phyloP scores from a whole-genome alignment of 2,113 vertebrate genomes.

The Menidia beryllina region DNA sequence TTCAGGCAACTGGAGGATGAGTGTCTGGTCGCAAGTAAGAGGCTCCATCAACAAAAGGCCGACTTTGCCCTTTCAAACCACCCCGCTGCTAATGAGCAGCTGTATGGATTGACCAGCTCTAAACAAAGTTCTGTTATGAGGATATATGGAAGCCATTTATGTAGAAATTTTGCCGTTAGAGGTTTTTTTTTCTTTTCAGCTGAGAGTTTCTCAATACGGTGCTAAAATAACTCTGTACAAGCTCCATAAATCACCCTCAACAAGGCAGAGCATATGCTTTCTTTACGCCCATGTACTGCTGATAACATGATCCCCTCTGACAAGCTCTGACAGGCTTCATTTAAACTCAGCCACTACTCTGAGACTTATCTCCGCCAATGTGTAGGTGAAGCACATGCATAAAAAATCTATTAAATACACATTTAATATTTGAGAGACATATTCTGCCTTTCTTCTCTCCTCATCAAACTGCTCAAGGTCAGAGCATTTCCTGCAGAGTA shows the following conservation, averaged over 20 bases:
- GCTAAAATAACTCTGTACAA: constrained; percentile 34
- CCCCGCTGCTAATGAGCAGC: constrained; percentile 62
- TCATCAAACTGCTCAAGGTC: constrained; percentile 14
- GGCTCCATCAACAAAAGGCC: constrained; percentile 40
- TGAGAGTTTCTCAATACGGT: constrained; percentile 16
- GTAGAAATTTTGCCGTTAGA: constrained; percentile 25
- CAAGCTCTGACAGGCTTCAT: constrained; percentile 1
- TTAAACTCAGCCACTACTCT: constrained; percentile 8
- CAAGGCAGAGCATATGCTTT: constrained; percentile 5
- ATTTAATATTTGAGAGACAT: constrained; percentile 4
- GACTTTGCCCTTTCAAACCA: constrained; percentile 50
- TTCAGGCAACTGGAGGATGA: constrained; percentile 93
- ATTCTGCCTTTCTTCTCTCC: neutral
- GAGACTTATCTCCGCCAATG: constrained; percentile 1
- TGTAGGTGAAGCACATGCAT: neutral
- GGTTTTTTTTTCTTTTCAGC: constrained; percentile 43
- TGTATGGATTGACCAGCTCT: constrained; percentile 54
- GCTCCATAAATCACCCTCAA: constrained; percentile 46
- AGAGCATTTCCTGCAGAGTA: constrained; percentile 6
- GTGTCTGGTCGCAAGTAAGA: constrained; percentile 94
- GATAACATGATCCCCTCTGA: constrained; percentile 4
- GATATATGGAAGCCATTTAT: constrained; percentile 30
- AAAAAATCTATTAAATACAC: neutral
- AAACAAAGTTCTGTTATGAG: constrained; percentile 59
- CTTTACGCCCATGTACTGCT: constrained; percentile 8